phyloP scores from a whole-genome alignment of 2,797 vertebrate genomes.

The Gambusia yucatana region DNA sequence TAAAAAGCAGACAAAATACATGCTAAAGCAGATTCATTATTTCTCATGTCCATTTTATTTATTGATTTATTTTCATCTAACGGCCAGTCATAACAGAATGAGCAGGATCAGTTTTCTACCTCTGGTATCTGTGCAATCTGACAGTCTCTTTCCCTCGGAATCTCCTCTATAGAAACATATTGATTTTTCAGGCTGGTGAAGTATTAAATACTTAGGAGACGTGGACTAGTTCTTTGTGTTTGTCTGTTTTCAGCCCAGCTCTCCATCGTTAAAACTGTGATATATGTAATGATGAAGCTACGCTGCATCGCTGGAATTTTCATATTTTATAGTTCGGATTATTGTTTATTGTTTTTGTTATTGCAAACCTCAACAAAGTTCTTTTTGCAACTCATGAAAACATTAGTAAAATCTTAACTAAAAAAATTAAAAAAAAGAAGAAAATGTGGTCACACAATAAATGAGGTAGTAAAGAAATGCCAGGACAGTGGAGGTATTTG shows the following conservation, averaged over 20 bases:
- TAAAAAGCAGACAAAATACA: background rate
- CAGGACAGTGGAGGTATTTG: background rate
- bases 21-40: background rate
- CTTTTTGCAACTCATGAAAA: background rate
- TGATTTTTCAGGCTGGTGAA: background rate
- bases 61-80: background rate
- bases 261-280: background rate
- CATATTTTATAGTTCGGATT: background rate
- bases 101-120: background rate
- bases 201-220: constrained; percentile 2
- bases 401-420: background rate
- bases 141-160: background rate
- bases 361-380: background rate
- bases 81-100: background rate
- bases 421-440: too few species aligned
- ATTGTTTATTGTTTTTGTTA: background rate
- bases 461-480: background rate
- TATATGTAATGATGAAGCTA: background rate
- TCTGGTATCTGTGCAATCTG: background rate
- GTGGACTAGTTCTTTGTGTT: background rate
- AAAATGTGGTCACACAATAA: background rate
- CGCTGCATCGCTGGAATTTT: background rate
- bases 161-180: background rate
- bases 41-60: background rate
- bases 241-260: background rate